Base-by-base conservation (phyloP, 2,888 invertebrate species). In the Rhodophaea formosa region DNA sequence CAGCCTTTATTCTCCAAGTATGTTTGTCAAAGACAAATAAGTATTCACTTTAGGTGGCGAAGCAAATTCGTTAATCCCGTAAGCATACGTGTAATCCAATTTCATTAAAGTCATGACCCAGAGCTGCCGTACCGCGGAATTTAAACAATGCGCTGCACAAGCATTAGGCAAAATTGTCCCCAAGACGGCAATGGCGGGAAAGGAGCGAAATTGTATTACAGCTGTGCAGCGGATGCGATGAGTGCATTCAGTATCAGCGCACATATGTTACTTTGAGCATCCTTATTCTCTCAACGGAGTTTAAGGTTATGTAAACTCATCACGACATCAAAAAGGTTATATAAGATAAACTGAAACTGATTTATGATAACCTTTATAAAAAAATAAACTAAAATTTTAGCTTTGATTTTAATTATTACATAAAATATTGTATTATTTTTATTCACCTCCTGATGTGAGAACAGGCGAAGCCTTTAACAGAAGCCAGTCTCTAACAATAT, bases 171-270 rank as follows among this genome's bases (percentile, higher is more conserved):
- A 83, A 88, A 89, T 86, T 81, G 88, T 84, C 74, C 89, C 87
- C 89, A 80, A 86, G 90, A 84, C 76, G 80, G 86, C 80, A 81
- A 79, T 87, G 79, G 71, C 73, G 71, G 71, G 70, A 78, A 64
- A 77, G 77, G 72, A 78, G 72, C 75, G 76, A 88, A 89, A 90
- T 88, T 87, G 86, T 86, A 88, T 89, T 89, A 88, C 82, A 77
- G 75, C 68, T 75, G 72, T 75, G 75, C 80, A 74, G 51, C 16
- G 10, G 35, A 53, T 10, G 54, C 54, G 54, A 46, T 45, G 45
- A 55, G 54, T 55, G 54, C 54, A 55, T 55, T 55, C 54, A 45
- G 45, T 55, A 55, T 55, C 54, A 51, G 35, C 49, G 30, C 29
- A 14, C 30, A 39, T 12, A 39, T 39, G 39, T 12, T 8, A 12